Conservation (phyloP, 2,113 vertebrate species). For the Albula goreensis region DNA sequence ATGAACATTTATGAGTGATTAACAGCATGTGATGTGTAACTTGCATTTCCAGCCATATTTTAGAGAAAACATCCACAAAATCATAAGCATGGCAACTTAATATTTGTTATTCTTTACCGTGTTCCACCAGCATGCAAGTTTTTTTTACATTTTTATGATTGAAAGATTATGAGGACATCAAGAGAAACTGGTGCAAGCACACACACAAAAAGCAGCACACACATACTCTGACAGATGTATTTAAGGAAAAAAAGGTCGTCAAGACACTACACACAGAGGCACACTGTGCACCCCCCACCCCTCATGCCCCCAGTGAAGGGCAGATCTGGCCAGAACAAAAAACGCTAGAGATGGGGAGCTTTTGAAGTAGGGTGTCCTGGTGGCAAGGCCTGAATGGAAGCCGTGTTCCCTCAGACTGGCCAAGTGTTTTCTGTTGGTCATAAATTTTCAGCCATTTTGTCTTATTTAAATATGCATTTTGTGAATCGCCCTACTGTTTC, state of each 20-base stretch:
- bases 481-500: conserved; percentile 18
- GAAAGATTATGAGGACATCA: too few species aligned
- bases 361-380: conserved; percentile 54
- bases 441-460: conserved; percentile 7
- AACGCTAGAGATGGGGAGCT: conserved; percentile 36
- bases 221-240: neutral
- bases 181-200: too few species aligned
- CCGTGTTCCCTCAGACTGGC: conserved; percentile 54
- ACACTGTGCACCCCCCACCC: neutral
- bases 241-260: too few species aligned
- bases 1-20: neutral
- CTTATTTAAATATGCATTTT: neutral
- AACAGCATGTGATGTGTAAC: neutral
- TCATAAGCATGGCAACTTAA: neutral
- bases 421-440: neutral
- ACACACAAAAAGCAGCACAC: neutral
- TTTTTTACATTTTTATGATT: too few species aligned
- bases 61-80: neutral
- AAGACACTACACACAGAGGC: neutral
- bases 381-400: conserved; percentile 45
- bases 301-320: neutral
- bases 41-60: neutral
- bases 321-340: conserved; percentile 15
- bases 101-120: neutral
- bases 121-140: too few species aligned